Conservation (phyloP, 2,888 invertebrate genomes). For the Drosophila lutescens region DNA sequence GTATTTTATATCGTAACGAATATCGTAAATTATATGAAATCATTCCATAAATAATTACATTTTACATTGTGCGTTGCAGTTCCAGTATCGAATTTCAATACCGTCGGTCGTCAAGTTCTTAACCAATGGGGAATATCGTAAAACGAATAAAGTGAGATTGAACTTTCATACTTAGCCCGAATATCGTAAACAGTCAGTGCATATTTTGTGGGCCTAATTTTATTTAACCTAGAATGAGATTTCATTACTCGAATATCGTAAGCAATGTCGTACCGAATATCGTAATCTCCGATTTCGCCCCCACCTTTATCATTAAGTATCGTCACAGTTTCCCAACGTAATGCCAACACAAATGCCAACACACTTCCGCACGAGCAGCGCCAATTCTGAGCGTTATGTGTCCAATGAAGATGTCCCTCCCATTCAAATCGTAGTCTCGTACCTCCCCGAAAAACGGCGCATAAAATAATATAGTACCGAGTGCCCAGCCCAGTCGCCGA, state of each 20-base stretch:
- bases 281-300: not conserved
- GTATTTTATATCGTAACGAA: slow-evolving; percentile 1
- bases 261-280: not conserved
- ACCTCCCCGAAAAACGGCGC: not conserved
- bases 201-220: too few species aligned
- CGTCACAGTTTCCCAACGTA: not conserved
- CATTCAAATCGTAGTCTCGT: not conserved
- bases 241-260: not conserved
- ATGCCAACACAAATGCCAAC: not conserved
- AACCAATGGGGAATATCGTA: too few species aligned
- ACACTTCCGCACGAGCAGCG: not conserved
- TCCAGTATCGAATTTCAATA: too few species aligned
- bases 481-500: slow-evolving; percentile 10
- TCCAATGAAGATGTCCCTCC: slow-evolving; percentile 21
- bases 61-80: too few species aligned
- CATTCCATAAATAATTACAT: too few species aligned
- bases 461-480: slow-evolving; percentile 3
- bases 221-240: too few species aligned
- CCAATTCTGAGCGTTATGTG: slow-evolving; percentile 8
- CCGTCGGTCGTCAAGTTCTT: too few species aligned
- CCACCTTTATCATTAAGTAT: not conserved
- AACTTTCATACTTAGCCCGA: too few species aligned
- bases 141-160: too few species aligned
- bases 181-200: too few species aligned
- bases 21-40: not conserved